These are phyloP conservation scores for Melieria picta DNA, from an alignment of 2,888 invertebrate species.

Conservation along the genomic window DNA sequence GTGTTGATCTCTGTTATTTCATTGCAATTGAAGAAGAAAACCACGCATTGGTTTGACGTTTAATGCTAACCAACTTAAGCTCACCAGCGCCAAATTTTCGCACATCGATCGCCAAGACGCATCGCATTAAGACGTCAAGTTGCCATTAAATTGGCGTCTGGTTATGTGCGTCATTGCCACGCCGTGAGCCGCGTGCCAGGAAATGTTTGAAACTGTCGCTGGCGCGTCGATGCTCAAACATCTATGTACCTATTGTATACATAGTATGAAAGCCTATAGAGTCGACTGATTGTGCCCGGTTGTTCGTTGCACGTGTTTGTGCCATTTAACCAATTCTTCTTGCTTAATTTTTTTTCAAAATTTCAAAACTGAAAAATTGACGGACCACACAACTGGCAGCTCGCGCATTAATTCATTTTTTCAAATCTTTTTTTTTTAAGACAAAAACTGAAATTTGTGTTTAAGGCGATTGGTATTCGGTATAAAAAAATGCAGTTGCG, in stretches of 20 bases:
- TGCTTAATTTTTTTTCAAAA: constrained; percentile 1
- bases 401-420: constrained; percentile 4
- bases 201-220: too few relatives aligned
- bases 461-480: not conserved
- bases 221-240: too few relatives aligned
- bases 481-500: not conserved
- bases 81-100: too few relatives aligned
- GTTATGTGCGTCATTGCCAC: constrained; percentile 6
- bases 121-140: not conserved
- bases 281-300: too few relatives aligned
- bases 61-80: too few relatives aligned
- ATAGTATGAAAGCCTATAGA: too few relatives aligned
- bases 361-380: not conserved
- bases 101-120: too few relatives aligned
- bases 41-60: too few relatives aligned
- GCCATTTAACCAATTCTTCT: not conserved
- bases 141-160: constrained; percentile 6
- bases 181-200: too few relatives aligned
- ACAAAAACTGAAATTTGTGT: not conserved
- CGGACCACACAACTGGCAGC: constrained; percentile 5
- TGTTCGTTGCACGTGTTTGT: constrained; percentile 1
- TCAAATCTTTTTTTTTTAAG: not conserved
- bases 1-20: too few relatives aligned
- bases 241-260: too few relatives aligned
- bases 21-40: too few relatives aligned